A percentile compares a stretch with the other conserved stretches of the same genome.
Evolutionary conservation across 2,888 invertebrate species (phyloP).

Genomic region (Pseudeuparius sepicola): DNA sequence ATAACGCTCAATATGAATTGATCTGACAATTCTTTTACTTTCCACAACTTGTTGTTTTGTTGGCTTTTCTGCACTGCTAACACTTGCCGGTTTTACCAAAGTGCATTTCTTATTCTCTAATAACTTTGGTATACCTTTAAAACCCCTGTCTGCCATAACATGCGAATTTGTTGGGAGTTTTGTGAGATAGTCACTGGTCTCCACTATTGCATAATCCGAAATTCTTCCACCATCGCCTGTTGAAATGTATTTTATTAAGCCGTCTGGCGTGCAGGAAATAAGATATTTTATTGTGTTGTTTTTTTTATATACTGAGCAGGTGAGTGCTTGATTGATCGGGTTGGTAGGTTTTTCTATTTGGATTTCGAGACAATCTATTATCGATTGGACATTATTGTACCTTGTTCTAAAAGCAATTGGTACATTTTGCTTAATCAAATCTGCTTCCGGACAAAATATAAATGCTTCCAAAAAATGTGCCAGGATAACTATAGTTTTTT

Average conservation of each 20-base stretch:
- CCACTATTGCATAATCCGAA: constrained; percentile 1
- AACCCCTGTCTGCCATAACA: no score
- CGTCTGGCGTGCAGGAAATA: constrained; percentile 11
- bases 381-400: no score
- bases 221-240: constrained; percentile 5
- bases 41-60: constrained; percentile 18
- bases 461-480: no score
- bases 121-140: no score
- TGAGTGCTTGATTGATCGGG: constrained; percentile 7
- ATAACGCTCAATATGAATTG: constrained; percentile 25
- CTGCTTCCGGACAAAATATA: background rate
- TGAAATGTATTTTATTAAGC: constrained; percentile 11
- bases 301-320: constrained; percentile 12
- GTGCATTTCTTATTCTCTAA: no score
- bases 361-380: no score
- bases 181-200: no score
- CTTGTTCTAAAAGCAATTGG: constrained; percentile 8
- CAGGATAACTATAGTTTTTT: no score
- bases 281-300: no score
- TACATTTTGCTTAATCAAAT: constrained; percentile 9
- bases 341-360: constrained; percentile 9
- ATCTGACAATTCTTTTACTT: constrained; percentile 20
- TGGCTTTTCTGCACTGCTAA: constrained; percentile 10
- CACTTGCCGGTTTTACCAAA: constrained; percentile 10
- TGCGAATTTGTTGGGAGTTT: no score